Conservation (phyloP, 2,888 invertebrate species). For the Prosapia bicincta region DNA sequence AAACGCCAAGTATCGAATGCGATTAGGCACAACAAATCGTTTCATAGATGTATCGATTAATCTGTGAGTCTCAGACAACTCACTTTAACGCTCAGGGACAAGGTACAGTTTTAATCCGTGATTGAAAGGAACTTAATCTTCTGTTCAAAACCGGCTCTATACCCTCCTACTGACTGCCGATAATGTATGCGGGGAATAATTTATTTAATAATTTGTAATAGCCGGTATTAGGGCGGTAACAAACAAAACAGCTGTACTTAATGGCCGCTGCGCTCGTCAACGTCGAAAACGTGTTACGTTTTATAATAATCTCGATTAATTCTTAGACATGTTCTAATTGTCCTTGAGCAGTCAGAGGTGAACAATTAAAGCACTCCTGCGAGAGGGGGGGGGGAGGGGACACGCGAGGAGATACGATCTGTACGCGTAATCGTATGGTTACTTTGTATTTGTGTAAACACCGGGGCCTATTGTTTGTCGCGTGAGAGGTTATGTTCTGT, state of each 20-base stretch:
- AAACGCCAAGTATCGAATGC: no score
- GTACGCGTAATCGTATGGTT: not conserved
- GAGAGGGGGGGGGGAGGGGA: not conserved
- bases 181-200: slow-evolving; percentile 21
- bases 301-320: slow-evolving; percentile 1
- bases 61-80: not conserved
- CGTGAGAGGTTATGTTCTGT: no score
- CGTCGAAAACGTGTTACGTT: not conserved
- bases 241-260: not conserved
- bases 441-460: not conserved
- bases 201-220: slow-evolving; percentile 16
- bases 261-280: not conserved
- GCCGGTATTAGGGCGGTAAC: not conserved
- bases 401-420: not conserved
- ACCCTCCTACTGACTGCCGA: slow-evolving; percentile 2
- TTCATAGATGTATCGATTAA: not conserved
- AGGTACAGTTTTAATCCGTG: not conserved
- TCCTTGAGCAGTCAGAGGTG: not conserved
- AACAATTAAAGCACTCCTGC: not conserved
- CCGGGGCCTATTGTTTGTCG: not conserved
- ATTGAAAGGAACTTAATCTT: not conserved
- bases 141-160: not conserved
- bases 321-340: not conserved
- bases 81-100: not conserved
- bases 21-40: no score